Evolutionary conservation across 2,888 invertebrate genomes (phyloP).

Genomic region (Fragum whitleyi): DNA sequence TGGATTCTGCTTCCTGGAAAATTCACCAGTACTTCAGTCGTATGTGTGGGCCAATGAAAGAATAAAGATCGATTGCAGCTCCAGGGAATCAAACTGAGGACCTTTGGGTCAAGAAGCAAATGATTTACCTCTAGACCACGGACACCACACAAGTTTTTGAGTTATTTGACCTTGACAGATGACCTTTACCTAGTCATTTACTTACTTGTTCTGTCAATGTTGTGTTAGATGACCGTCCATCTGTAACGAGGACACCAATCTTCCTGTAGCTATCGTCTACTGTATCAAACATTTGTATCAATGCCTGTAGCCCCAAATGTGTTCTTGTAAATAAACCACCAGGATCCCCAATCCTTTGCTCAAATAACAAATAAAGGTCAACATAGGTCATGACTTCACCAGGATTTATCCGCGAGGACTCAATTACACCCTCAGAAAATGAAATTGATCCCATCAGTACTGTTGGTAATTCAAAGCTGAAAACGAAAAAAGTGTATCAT

Average conservation of each 20-base stretch:
- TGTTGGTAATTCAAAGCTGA: constrained; percentile 36
- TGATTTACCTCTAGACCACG: no score
- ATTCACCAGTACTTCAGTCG: no score
- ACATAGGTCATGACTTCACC: constrained; percentile 25
- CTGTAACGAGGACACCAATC: constrained; percentile 31
- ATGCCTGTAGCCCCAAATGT: constrained; percentile 16
- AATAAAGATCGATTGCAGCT: no score
- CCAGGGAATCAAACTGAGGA: no score
- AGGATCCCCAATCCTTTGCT: constrained; percentile 7
- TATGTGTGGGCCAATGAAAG: no score
- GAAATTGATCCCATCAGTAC: constrained; percentile 37
- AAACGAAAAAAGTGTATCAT: no score
- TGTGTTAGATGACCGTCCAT: constrained; percentile 32
- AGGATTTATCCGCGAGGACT: constrained; percentile 11
- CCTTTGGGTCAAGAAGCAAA: no score
- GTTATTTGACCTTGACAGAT: no score
- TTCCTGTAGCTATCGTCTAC: constrained; percentile 20
- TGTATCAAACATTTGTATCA: constrained; percentile 11
- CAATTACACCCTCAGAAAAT: background rate
- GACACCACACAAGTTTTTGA: no score
- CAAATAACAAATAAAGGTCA: constrained; percentile 33
- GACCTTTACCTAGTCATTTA: no score
- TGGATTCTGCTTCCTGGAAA: no score
- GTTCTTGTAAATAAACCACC: constrained; percentile 24
- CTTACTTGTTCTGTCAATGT: background rate